Evolutionary conservation across 1,140 invertebrate genomes (phyloP), one percentile per base, ranked within the genome.

Genomic region (Hypothenemus hampei): DNA sequence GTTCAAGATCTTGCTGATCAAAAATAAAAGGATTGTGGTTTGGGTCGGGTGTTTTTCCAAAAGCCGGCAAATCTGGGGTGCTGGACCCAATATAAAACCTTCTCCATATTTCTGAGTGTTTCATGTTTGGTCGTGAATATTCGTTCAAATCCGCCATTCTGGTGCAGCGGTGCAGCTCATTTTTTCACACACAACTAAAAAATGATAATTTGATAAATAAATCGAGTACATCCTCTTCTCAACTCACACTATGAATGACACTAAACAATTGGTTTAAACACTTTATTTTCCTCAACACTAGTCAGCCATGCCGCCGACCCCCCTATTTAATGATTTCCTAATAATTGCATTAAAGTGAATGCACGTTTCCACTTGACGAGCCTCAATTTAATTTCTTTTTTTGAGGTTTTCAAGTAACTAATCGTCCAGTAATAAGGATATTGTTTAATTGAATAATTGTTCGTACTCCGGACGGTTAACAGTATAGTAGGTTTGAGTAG

Each of bases 201-300:
- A n/a, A n/a, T n/a, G n/a, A n/a, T n/a, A n/a, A n/a, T n/a, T n/a
- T n/a, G n/a, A n/a, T n/a, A n/a, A n/a, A n/a, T n/a, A n/a, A n/a
- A n/a, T n/a, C n/a, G n/a, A n/a, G n/a, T n/a, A n/a, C n/a, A n/a
- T n/a, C n/a, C n/a, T 39, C 18, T 39, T 1, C n/a, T 8, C 36
- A 4, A 16, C 18, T 39, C 18, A 46, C 23, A 46, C 24, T 31
- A 18, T 19, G 31, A 36, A 29, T 44, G 50, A 19, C 50, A 53
- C 50, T 53, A 53, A 53, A 24, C 50, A 53, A 53, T 53, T 53
- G 50, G 8, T 29, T 15, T 35, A 41, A 47, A 36, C 41, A 44
- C 19, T 44, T 53, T 44, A 35, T 53, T 53, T 23, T 44, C 18
- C 50, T 29, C n/a, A n/a, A n/a, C n/a, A n/a, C n/a, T n/a, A n/a